A percentile compares a stretch with the other conserved stretches of the same genome.
These are phyloP conservation scores for Guaruba guarouba DNA, from an alignment of 2,113 vertebrate species.

Conservation along the genomic window DNA sequence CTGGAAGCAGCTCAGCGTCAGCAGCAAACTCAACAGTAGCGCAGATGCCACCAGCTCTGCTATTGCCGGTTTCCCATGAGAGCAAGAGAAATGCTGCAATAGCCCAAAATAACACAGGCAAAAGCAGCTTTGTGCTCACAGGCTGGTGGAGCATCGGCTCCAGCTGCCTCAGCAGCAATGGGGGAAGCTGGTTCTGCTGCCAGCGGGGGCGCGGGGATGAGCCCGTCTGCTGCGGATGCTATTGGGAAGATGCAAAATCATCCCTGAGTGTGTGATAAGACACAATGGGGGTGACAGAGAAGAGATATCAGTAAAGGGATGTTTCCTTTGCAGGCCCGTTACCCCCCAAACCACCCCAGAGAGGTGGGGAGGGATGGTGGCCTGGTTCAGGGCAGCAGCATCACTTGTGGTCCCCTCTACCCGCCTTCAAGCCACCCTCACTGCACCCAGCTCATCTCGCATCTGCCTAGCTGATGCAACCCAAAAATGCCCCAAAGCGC, in stretches of 20 bases:
- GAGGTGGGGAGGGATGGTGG: not conserved
- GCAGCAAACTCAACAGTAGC: not conserved
- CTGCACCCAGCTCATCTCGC: fast-evolving
- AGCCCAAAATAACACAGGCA: not conserved
- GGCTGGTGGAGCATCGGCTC: not conserved
- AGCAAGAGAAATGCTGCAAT: not conserved
- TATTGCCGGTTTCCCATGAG: fast-evolving
- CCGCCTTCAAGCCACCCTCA: not conserved
- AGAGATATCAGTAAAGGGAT: not conserved
- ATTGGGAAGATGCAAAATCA: fast-evolving
- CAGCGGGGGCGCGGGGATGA: not conserved
- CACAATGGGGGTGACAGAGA: not conserved
- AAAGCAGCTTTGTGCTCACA: not conserved
- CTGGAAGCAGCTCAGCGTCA: not conserved
- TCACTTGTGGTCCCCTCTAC: fast-evolving
- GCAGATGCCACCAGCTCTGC: not conserved
- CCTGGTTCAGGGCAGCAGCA: not conserved
- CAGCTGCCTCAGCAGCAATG: not conserved
- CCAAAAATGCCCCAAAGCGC: not conserved
- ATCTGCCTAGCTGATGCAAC: not conserved
- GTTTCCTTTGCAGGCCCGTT: fast-evolving
- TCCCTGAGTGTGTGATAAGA: fast-evolving
- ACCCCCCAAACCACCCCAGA: not conserved
- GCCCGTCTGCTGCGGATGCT: not conserved
- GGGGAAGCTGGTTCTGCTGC: not conserved